These are phyloP conservation scores for Triplophysa bombifrons DNA, from an alignment of 2,797 vertebrate genomes.

Conservation along the genomic window DNA sequence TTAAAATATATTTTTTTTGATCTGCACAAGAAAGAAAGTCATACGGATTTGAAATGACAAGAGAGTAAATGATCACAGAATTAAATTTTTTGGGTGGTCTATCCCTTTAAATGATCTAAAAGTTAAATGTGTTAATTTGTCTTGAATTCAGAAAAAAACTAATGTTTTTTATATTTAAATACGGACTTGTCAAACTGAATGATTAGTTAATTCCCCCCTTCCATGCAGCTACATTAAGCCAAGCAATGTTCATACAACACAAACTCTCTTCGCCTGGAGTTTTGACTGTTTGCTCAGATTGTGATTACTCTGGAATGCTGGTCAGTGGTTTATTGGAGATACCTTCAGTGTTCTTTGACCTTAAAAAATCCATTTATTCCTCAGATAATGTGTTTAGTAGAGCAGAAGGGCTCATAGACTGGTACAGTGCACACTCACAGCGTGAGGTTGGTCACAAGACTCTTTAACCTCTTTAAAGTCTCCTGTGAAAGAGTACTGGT, in stretches of 20 bases:
- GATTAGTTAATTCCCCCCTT: background rate
- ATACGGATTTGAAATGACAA: no score
- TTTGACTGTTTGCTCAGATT: background rate
- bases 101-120: no score
- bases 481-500: background rate
- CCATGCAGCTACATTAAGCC: no score
- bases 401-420: constrained; percentile 3
- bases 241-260: no score
- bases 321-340: background rate
- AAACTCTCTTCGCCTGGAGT: background rate
- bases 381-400: constrained; percentile 12
- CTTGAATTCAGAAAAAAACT: no score
- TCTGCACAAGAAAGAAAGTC: no score
- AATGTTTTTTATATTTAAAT: background rate
- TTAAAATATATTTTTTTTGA: no score
- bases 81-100: no score
- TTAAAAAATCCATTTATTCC: constrained; percentile 15
- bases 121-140: constrained; percentile 5
- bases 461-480: background rate
- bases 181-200: background rate
- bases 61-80: no score
- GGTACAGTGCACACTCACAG: background rate
- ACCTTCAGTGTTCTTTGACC: background rate
- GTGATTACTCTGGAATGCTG: constrained; percentile 4
- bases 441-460: constrained; percentile 23